Evolutionary conservation across 1,140 invertebrate species (phyloP).

Genomic region (Monomorium pharaonis): DNA sequence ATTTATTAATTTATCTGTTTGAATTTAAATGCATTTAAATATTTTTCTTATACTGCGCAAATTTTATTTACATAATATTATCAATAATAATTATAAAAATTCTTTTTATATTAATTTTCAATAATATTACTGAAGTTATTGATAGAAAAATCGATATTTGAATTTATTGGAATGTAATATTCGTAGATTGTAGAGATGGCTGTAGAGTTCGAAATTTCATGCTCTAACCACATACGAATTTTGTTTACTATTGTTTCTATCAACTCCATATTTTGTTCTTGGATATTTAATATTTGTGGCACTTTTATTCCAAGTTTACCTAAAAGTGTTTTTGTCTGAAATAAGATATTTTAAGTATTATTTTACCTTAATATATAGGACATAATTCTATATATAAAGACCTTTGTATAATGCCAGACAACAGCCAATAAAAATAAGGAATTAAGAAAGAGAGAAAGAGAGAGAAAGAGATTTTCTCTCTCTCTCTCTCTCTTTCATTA

Average conservation of each 20-base stretch:
- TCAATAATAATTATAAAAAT: neutral
- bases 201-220: neutral
- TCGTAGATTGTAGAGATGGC: too few relatives aligned
- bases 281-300: neutral
- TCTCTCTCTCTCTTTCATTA: too few relatives aligned
- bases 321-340: slow-evolving; percentile 3
- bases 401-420: too few relatives aligned
- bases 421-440: too few relatives aligned
- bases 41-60: neutral
- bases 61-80: neutral
- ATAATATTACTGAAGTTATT: neutral
- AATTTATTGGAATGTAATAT: neutral
- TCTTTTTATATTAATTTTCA: neutral
- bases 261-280: neutral
- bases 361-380: neutral
- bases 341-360: neutral
- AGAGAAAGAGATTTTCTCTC: too few relatives aligned
- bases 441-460: too few relatives aligned
- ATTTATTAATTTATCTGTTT: neutral
- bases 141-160: too few relatives aligned
- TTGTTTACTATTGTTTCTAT: neutral
- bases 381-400: neutral
- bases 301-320: neutral
- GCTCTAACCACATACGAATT: slow-evolving; percentile 1
- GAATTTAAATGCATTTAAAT: neutral